Conservation (phyloP, 64 coral and sea anemone species). For the Montipora sp. region DNA sequence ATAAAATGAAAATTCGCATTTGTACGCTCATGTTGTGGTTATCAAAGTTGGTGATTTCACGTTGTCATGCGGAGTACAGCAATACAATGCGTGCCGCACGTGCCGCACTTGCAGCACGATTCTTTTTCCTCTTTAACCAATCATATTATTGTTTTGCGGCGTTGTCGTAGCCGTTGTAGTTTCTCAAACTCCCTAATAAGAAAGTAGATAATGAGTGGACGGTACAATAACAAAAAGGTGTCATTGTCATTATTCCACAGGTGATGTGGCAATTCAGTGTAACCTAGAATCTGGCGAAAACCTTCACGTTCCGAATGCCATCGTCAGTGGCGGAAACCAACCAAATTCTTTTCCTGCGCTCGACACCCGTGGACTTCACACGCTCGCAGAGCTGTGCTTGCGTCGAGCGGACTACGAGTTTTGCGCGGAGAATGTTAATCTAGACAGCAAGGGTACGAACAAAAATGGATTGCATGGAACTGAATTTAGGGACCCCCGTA, state of each 20-base stretch:
- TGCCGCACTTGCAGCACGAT: no score
- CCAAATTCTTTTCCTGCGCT: slow-evolving; percentile 25
- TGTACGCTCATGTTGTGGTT: no score
- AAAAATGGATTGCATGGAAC: background rate
- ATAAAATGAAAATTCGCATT: no score
- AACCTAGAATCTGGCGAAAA: slow-evolving; percentile 22
- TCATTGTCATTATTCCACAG: background rate
- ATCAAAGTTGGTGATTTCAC: no score
- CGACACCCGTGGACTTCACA: slow-evolving; percentile 68
- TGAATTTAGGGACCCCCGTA: slow-evolving; percentile 19
- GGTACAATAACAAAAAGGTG: background rate
- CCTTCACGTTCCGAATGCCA: background rate
- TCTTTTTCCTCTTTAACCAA: no score
- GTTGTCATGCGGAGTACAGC: no score
- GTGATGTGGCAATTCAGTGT: slow-evolving; percentile 50
- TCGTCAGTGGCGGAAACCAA: slow-evolving; percentile 4
- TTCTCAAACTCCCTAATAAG: no score
- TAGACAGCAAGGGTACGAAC: slow-evolving; percentile 13
- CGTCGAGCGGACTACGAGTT: slow-evolving; percentile 69
- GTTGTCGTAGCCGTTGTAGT: no score
- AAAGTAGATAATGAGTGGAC: no score
- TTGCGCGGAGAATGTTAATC: background rate
- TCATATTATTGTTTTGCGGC: no score
- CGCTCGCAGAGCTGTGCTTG: slow-evolving; percentile 68
- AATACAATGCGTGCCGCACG: no score